Percentiles rank a stretch among this genome's conserved stretches.
These are phyloP conservation scores for Petrolisthes cinctipes DNA, from an alignment of 2,888 invertebrate species.

Conservation along the genomic window DNA sequence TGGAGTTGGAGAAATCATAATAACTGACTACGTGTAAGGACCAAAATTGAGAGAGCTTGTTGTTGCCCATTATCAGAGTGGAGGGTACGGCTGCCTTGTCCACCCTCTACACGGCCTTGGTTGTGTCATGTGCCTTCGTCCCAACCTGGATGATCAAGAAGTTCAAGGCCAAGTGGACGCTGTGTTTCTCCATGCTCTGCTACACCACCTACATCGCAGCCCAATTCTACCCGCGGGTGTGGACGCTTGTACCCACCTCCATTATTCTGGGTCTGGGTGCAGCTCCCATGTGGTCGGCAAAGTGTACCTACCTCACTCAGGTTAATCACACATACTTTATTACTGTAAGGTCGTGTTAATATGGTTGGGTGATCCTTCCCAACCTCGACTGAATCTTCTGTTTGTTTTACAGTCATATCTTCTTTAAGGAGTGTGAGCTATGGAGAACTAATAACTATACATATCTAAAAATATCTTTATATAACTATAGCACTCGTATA, in stretches of 20 bases:
- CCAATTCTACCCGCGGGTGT: slow-evolving; percentile 87
- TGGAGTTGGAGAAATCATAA: background rate
- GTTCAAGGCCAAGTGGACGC: slow-evolving; percentile 90
- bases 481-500: too few relatives aligned
- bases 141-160: slow-evolving; percentile 92
- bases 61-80: slow-evolving; percentile 15
- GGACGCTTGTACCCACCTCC: slow-evolving; percentile 92
- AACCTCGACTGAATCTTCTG: too few relatives aligned
- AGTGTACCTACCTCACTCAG: slow-evolving; percentile 91
- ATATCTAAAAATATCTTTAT: too few relatives aligned
- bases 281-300: slow-evolving; percentile 98
- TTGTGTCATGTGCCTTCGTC: slow-evolving; percentile 95
- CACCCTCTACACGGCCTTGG: slow-evolving; percentile 91
- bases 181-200: slow-evolving; percentile 90
- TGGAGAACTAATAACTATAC: too few relatives aligned
- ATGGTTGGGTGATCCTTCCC: too few relatives aligned
- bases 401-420: too few relatives aligned
- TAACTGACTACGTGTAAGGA: background rate
- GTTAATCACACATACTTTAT: slow-evolving; percentile 40
- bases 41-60: too few relatives aligned
- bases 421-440: too few relatives aligned
- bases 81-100: slow-evolving; percentile 87
- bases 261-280: slow-evolving; percentile 94
- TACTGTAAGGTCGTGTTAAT: too few relatives aligned
- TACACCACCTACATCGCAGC: slow-evolving; percentile 95